These are phyloP conservation scores for Microcebus jonahi DNA, from an alignment of 2,113 vertebrate species.

Conservation along the genomic window DNA sequence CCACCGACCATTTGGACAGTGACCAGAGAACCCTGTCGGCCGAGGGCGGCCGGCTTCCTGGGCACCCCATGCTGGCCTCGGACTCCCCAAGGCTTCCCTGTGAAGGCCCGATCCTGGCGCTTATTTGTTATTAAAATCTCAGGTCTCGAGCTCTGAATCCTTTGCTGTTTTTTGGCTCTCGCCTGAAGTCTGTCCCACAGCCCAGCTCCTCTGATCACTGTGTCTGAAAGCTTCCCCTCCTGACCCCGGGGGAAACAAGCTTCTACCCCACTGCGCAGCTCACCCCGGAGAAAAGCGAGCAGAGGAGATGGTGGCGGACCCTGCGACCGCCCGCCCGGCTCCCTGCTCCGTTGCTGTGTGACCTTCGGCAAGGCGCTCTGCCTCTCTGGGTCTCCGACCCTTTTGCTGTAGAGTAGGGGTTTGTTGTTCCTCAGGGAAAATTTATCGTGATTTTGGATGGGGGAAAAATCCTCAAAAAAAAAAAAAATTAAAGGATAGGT, in stretches of 20 bases:
- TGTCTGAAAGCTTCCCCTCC: conserved; percentile 16
- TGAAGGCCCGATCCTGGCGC: neutral
- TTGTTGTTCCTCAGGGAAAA: neutral
- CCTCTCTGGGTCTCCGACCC: neutral
- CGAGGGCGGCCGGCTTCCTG: neutral
- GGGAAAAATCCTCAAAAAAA: neutral
- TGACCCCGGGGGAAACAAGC: neutral
- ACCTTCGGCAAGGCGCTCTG: neutral
- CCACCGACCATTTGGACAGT: neutral
- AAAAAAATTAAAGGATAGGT: neutral
- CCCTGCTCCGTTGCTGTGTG: neutral
- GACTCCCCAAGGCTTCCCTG: neutral
- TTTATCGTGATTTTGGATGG: neutral
- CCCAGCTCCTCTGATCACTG: conserved; percentile 40
- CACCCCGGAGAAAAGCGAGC: neutral
- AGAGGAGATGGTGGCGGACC: rapidly evolving
- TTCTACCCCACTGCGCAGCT: neutral
- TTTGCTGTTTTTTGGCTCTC: conserved; percentile 22
- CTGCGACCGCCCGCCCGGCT: rapidly evolving
- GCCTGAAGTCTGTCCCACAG: conserved; percentile 38
- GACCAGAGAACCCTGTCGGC: conserved; percentile 47
- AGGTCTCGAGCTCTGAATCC: neutral
- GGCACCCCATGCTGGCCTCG: conserved; percentile 33
- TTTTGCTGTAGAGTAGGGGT: neutral
- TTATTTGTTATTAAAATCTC: conserved; percentile 73